phyloP scores from a whole-genome alignment of 2,888 invertebrate species.

The Callinectes sapidus region DNA sequence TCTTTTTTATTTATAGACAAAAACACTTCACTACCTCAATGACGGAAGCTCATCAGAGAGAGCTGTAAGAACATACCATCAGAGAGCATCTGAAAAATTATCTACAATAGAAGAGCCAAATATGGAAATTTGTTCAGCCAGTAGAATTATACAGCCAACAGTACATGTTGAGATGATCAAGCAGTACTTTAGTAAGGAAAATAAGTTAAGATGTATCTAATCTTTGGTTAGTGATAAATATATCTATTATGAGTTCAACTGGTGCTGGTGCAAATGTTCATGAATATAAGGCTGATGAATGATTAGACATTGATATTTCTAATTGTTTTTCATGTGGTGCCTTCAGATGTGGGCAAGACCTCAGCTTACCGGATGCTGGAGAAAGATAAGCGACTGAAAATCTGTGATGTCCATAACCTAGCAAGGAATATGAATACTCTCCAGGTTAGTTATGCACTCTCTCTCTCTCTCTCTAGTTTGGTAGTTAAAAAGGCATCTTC shows the following conservation, averaged over 20 bases:
- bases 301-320: not conserved
- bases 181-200: constrained; percentile 8
- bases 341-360: not conserved
- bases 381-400: not conserved
- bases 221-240: not conserved
- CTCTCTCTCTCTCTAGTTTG: no score
- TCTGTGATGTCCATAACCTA: not conserved
- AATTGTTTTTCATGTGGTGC: not conserved
- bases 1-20: not conserved
- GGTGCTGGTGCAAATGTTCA: not conserved
- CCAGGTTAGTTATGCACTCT: not conserved
- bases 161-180: not conserved
- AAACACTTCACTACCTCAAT: not conserved
- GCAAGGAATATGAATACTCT: constrained; percentile 10
- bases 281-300: not conserved
- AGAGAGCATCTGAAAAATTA: not conserved
- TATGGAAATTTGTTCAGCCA: not conserved
- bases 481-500: no score
- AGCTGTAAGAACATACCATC: not conserved
- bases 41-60: not conserved
- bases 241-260: not conserved
- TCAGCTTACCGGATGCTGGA: not conserved
- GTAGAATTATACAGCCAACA: not conserved
- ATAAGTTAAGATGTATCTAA: not conserved
- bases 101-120: not conserved